Evolutionary conservation across 2,797 vertebrate genomes (phyloP).

Genomic region (Caiman crocodilus): DNA sequence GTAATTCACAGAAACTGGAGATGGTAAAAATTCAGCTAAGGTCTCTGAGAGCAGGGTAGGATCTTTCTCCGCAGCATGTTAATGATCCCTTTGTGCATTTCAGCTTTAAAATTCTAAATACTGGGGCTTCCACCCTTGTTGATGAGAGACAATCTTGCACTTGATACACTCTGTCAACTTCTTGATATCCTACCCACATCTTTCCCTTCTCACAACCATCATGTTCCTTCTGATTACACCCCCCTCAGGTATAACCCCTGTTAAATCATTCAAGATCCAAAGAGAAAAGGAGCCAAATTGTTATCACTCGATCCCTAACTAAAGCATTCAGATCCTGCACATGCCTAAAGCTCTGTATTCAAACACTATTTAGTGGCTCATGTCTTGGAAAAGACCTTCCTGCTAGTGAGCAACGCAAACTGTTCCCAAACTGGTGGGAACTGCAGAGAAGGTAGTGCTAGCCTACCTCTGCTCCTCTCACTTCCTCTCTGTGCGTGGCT

Average conservation of each 20-base stretch:
- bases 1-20: not conserved
- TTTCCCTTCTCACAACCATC: not conserved
- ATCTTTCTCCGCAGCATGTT: not conserved
- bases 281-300: not conserved
- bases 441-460: not conserved
- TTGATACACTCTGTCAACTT: not conserved
- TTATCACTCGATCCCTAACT: not conserved
- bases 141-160: not conserved
- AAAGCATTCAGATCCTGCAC: not conserved
- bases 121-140: not conserved
- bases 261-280: not conserved
- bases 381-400: not conserved
- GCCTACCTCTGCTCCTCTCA: not conserved
- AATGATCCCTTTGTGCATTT: not conserved
- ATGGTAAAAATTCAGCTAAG: not conserved
- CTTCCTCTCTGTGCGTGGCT: not conserved
- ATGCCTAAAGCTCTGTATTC: not conserved
- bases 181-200: not conserved
- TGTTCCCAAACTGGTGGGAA: not conserved
- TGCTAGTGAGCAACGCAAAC: not conserved
- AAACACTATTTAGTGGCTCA: not conserved
- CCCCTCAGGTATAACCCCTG: too few relatives aligned
- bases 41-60: not conserved
- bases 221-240: not conserved
- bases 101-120: not conserved